These are phyloP conservation scores for Stylophora pistillata DNA, from an alignment of 64 coral and sea anemone species.

Conservation along the genomic window DNA sequence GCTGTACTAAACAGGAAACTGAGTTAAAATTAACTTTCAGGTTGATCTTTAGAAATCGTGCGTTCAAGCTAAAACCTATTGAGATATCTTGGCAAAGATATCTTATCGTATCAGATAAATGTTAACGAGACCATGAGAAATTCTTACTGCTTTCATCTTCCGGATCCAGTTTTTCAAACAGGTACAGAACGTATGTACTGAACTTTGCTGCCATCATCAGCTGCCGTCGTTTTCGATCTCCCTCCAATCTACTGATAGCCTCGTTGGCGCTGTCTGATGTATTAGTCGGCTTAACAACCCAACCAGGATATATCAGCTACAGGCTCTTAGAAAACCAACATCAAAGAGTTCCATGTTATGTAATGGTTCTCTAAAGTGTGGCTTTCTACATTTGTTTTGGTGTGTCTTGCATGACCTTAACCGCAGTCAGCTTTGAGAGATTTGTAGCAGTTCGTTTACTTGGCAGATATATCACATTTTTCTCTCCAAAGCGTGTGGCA, in stretches of 20 bases:
- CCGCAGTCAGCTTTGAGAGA: slow-evolving; percentile 72
- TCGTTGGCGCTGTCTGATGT: slow-evolving; percentile 76
- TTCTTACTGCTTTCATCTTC: slow-evolving; percentile 36
- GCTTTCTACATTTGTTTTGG: slow-evolving; percentile 78
- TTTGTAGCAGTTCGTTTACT: slow-evolving; percentile 55
- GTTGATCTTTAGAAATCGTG: too few relatives aligned
- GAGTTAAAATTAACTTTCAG: too few relatives aligned
- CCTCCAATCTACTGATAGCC: slow-evolving; percentile 55
- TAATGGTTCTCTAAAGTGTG: slow-evolving; percentile 54
- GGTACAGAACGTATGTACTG: slow-evolving; percentile 39
- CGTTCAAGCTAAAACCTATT: too few relatives aligned
- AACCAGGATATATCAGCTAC: slow-evolving; percentile 56
- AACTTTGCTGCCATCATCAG: slow-evolving; percentile 28
- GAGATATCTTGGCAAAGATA: too few relatives aligned
- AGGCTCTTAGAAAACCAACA: slow-evolving; percentile 62
- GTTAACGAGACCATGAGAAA: background rate
- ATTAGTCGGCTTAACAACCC: slow-evolving; percentile 61
- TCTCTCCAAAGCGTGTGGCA: slow-evolving; percentile 31
- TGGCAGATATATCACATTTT: slow-evolving; percentile 39
- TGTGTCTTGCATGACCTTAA: slow-evolving; percentile 80
- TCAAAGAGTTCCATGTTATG: slow-evolving; percentile 59
- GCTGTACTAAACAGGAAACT: too few relatives aligned
- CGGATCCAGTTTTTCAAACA: slow-evolving; percentile 25
- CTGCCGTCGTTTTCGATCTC: slow-evolving; percentile 35
- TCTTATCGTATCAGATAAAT: background rate